Percentiles rank a stretch among this genome's conserved stretches.
Conservation (phyloP, 2,888 invertebrate species). For the Catocala sponsa region DNA sequence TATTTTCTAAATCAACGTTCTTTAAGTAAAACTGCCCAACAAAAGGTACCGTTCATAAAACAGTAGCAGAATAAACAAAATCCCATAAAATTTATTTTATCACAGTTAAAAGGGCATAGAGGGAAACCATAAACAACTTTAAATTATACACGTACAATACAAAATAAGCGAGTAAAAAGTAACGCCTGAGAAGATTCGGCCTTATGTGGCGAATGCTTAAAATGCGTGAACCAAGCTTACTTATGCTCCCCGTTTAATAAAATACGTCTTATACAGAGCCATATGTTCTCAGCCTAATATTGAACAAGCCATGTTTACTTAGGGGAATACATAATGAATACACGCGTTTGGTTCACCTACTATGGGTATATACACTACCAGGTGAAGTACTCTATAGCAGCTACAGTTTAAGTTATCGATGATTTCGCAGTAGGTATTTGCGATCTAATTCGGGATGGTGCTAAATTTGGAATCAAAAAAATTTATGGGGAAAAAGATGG, state of each 20-base stretch:
- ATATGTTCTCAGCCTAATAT: slow-evolving; percentile 68
- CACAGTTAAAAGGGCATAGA: slow-evolving; percentile 25
- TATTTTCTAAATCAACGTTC: no score
- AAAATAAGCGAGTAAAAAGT: slow-evolving; percentile 31
- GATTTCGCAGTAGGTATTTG: no score
- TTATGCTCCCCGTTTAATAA: slow-evolving; percentile 64
- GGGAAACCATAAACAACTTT: slow-evolving; percentile 37
- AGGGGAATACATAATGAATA: slow-evolving; percentile 69
- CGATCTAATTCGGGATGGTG: no score
- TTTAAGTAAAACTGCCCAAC: background rate
- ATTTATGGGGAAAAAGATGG: no score
- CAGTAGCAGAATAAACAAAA: slow-evolving; percentile 17
- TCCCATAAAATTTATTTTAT: slow-evolving; percentile 26
- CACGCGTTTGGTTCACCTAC: slow-evolving; percentile 36
- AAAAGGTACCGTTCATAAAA: background rate
- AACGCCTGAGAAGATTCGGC: slow-evolving; percentile 37
- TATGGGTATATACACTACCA: background rate
- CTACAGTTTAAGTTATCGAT: no score
- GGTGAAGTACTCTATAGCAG: no score
- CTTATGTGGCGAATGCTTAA: slow-evolving; percentile 44
- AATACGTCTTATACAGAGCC: slow-evolving; percentile 65
- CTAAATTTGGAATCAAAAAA: no score
- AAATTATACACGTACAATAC: slow-evolving; percentile 47
- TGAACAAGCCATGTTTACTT: slow-evolving; percentile 67
- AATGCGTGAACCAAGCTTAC: slow-evolving; percentile 54